Evolutionary conservation across 2,888 invertebrate species (phyloP).

Genomic region (Drosophila emarginata): DNA sequence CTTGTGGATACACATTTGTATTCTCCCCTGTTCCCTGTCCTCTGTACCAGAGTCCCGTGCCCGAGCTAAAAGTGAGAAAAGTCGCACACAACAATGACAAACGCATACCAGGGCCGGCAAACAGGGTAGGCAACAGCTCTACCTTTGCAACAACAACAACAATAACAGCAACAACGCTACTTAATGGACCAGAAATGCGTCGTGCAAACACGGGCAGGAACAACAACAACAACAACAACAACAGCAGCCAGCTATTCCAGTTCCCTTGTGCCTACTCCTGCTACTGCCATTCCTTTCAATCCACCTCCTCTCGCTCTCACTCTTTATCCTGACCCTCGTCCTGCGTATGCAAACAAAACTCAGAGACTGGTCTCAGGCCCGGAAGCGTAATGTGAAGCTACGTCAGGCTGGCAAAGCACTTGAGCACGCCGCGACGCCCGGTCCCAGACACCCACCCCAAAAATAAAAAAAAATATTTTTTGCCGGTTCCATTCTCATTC

Average conservation of each 20-base stretch:
- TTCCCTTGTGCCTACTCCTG: constrained; percentile 14
- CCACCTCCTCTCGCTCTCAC: not conserved
- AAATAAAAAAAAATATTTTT: not conserved
- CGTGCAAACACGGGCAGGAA: constrained; percentile 64
- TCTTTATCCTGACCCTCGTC: constrained; percentile 45
- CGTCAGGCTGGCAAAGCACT: constrained; percentile 55
- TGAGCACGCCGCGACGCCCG: constrained; percentile 64
- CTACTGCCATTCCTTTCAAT: not conserved
- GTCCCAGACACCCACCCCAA: constrained; percentile 16
- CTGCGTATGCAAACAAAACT: constrained; percentile 74
- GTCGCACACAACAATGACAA: constrained; percentile 74
- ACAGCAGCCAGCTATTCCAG: constrained; percentile 20
- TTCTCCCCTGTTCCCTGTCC: not conserved
- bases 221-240: not conserved
- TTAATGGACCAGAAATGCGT: constrained; percentile 78
- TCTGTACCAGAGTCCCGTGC: not conserved
- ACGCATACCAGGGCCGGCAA: constrained; percentile 36
- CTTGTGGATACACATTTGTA: constrained; percentile 52
- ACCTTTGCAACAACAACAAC: constrained; percentile 49
- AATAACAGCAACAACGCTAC: constrained; percentile 51
- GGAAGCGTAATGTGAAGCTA: constrained; percentile 70
- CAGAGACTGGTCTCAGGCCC: constrained; percentile 62
- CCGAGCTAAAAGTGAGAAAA: constrained; percentile 65
- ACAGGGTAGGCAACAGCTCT: constrained; percentile 19
- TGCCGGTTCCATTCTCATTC: not conserved